phyloP scores from a whole-genome alignment of 2,797 vertebrate species.

The Astyanax mexicanus region DNA sequence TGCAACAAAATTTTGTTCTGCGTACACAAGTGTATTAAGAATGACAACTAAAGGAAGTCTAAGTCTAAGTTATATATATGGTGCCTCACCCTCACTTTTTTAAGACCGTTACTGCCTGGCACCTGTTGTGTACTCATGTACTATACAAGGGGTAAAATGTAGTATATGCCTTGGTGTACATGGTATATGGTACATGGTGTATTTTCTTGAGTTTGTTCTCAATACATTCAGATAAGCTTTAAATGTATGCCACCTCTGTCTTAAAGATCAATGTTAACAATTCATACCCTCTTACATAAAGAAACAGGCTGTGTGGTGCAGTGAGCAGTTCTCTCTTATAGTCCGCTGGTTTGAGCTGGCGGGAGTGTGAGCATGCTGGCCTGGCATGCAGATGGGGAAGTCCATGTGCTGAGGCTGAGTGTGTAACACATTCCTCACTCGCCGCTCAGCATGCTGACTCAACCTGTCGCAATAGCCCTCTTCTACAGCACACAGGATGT shows the following conservation, averaged over 20 bases:
- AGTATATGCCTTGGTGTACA: neutral
- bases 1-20: too few species aligned
- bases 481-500: conserved; percentile 15
- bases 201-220: too few species aligned
- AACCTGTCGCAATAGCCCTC: conserved; percentile 19
- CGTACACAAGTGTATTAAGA: too few species aligned
- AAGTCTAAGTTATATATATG: neutral
- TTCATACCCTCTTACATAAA: neutral
- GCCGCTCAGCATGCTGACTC: conserved; percentile 45
- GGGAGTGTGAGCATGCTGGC: conserved; percentile 14
- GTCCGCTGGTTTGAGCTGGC: neutral
- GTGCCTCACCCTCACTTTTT: too few species aligned
- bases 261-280: neutral
- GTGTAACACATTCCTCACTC: conserved; percentile 44
- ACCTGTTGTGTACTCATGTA: neutral
- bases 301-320: neutral
- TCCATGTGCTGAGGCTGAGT: conserved; percentile 18
- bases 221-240: neutral
- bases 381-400: conserved; percentile 35
- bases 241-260: neutral
- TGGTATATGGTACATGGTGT: neutral
- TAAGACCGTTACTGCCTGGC: neutral
- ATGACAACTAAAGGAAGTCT: too few species aligned
- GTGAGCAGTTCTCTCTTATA: neutral
- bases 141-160: neutral